Percentiles rank a stretch among this genome's conserved stretches.
Conservation (phyloP, 2,113 vertebrate species). For the Equus przewalskii region DNA sequence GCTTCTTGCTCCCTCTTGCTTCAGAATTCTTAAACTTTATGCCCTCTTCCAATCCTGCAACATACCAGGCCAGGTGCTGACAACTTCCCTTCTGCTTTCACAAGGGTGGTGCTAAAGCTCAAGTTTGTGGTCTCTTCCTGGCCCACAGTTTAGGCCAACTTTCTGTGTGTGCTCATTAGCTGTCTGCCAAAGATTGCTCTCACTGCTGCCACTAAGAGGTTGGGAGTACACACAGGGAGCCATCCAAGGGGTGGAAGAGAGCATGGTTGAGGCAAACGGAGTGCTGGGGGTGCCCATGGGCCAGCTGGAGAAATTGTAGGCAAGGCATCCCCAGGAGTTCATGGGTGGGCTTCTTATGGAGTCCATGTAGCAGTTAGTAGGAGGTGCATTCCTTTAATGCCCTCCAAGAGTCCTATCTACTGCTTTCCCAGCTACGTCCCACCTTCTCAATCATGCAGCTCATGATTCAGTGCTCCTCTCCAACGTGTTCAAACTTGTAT, state of each 20-base stretch:
- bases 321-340: neutral
- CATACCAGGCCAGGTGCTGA: neutral
- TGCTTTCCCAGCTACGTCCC: neutral
- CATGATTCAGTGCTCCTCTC: neutral
- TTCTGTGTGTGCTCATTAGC: neutral
- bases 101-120: neutral
- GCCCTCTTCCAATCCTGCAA: neutral
- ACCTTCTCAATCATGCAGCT: neutral
- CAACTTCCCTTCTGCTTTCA: neutral
- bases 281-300: neutral
- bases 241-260: no score
- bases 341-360: neutral
- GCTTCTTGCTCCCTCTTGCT: neutral
- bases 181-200: neutral
- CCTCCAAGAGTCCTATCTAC: neutral
- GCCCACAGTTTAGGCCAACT: neutral
- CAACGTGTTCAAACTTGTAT: neutral
- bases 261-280: neutral
- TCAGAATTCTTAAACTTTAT: neutral
- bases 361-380: neutral
- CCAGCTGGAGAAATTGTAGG: neutral
- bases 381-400: neutral
- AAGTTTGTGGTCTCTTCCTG: neutral
- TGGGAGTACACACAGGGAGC: neutral
- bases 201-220: neutral